Percentiles rank a stretch among this genome's conserved stretches.
Evolutionary conservation across 2,113 vertebrate species (phyloP).

Genomic region (Trinectes maculatus): DNA sequence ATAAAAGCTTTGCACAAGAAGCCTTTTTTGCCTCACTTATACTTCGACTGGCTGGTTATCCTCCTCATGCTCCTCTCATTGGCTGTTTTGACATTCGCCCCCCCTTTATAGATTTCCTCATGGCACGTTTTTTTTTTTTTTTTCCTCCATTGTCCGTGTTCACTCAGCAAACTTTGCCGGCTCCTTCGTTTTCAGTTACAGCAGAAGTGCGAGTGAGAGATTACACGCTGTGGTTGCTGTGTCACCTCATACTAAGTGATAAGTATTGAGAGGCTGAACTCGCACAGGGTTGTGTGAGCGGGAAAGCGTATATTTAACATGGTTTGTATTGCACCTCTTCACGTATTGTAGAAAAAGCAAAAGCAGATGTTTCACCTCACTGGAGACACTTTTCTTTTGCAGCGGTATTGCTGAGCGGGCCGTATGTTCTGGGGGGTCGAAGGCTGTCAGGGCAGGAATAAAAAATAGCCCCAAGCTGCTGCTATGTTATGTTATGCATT

Average conservation of each 20-base stretch:
- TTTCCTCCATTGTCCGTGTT: too few relatives aligned
- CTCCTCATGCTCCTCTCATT: conserved; percentile 5
- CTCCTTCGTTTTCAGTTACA: conserved; percentile 27
- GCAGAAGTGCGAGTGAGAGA: not conserved
- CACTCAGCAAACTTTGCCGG: conserved; percentile 22
- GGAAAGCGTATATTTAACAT: too few relatives aligned
- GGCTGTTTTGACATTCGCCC: conserved; percentile 1
- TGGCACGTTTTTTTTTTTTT: too few relatives aligned
- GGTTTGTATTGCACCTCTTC: too few relatives aligned
- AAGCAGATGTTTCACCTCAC: too few relatives aligned
- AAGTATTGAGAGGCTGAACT: too few relatives aligned
- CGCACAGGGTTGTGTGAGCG: too few relatives aligned
- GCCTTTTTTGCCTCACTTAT: not conserved
- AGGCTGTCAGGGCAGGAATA: conserved; percentile 1
- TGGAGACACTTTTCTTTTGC: too few relatives aligned
- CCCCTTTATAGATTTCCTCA: conserved; percentile 24
- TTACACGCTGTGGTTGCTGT: not conserved
- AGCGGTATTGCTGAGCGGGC: too few relatives aligned
- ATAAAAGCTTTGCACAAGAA: conserved; percentile 36
- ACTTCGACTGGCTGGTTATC: conserved; percentile 12
- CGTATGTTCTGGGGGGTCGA: too few relatives aligned
- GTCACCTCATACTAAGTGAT: not conserved
- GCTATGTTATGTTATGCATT: conserved; percentile 5
- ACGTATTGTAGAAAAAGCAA: too few relatives aligned
- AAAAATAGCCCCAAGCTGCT: not conserved